A percentile compares a stretch with the other conserved stretches of the same genome.
Evolutionary conservation across 2,797 vertebrate species (phyloP).

Genomic region (Pseudocheirus occidentalis): DNA sequence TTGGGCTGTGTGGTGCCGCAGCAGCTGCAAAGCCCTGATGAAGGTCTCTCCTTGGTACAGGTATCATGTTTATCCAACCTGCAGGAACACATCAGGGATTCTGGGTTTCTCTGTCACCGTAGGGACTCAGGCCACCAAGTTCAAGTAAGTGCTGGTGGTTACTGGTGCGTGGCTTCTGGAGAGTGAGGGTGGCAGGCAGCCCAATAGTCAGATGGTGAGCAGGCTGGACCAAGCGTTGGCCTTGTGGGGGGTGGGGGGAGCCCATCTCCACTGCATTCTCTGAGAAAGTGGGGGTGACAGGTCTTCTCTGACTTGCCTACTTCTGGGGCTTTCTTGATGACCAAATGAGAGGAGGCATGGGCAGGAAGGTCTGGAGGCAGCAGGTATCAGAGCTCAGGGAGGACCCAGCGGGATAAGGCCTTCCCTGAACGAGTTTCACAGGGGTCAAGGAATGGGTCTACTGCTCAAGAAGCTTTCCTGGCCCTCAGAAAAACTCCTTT

Average conservation of each 20-base stretch:
- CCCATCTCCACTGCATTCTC: background rate
- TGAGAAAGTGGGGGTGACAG: too few relatives aligned
- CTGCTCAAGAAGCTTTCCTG: background rate
- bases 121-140: slow-evolving; percentile 95
- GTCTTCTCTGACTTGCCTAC: background rate
- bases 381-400: too few relatives aligned
- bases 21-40: background rate
- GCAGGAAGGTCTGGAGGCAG: background rate
- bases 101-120: slow-evolving; percentile 97
- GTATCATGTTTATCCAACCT: slow-evolving; percentile 95
- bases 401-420: too few relatives aligned
- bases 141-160: slow-evolving; percentile 87
- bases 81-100: slow-evolving; percentile 95
- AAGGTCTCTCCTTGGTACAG: slow-evolving; percentile 70
- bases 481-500: too few relatives aligned
- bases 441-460: background rate
- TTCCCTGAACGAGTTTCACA: background rate
- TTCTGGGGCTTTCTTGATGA: background rate
- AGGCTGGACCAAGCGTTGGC: too few relatives aligned
- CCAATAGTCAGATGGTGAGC: too few relatives aligned
- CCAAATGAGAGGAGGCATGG: background rate
- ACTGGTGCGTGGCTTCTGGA: background rate
- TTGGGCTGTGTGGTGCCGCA: background rate
- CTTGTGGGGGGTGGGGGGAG: too few relatives aligned
- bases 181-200: too few relatives aligned